Evolutionary conservation across 2,113 vertebrate genomes (phyloP).

Genomic region (Barbus barbus): DNA sequence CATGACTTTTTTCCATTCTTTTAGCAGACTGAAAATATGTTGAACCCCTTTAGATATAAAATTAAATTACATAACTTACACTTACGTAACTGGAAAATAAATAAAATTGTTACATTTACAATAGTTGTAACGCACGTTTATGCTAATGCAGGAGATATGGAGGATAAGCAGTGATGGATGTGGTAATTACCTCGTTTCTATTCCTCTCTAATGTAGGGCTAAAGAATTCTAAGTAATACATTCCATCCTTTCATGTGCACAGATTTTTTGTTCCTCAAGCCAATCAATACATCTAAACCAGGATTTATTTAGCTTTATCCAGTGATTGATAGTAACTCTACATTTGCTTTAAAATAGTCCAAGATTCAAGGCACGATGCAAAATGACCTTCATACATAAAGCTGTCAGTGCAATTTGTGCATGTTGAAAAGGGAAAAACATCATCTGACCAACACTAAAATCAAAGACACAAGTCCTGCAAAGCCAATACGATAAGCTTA

Average conservation of each 20-base stretch:
- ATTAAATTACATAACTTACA: slow-evolving; percentile 58
- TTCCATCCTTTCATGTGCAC: slow-evolving; percentile 49
- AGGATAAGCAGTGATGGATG: slow-evolving; percentile 45
- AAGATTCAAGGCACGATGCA: not conserved
- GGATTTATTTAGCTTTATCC: slow-evolving; percentile 56
- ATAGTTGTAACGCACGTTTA: slow-evolving; percentile 40
- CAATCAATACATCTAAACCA: slow-evolving; percentile 60
- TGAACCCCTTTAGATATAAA: slow-evolving; percentile 39
- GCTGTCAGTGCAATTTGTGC: not conserved
- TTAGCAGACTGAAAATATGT: slow-evolving; percentile 49
- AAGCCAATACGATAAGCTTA: slow-evolving; percentile 1
- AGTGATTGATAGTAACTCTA: slow-evolving; percentile 45
- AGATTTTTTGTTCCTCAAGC: slow-evolving; percentile 56
- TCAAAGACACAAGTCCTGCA: not conserved
- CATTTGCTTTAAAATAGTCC: slow-evolving; percentile 59
- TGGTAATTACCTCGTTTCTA: slow-evolving; percentile 56
- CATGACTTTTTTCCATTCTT: slow-evolving; percentile 43
- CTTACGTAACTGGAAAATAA: slow-evolving; percentile 59
- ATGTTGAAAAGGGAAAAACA: not conserved
- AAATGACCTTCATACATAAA: slow-evolving; percentile 29
- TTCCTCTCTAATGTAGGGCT: slow-evolving; percentile 56
- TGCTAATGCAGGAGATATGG: slow-evolving; percentile 43
- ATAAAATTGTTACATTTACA: slow-evolving; percentile 51
- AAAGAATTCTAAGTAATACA: slow-evolving; percentile 51
- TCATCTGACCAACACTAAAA: not conserved